phyloP scores from a whole-genome alignment of 2,888 invertebrate species.

The Heliconius cydno region DNA sequence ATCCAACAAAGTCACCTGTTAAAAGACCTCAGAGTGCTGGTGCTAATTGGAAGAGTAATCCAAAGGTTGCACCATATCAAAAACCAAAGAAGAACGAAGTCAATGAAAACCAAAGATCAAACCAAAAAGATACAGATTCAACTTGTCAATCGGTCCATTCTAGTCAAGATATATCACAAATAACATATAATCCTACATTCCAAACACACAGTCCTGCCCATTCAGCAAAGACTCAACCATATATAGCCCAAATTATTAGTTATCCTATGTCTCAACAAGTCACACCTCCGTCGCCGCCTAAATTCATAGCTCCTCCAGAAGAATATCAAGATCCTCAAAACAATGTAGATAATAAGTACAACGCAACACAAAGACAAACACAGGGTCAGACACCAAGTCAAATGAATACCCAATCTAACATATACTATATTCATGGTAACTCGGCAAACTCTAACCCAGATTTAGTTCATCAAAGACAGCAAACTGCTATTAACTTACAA shows the following conservation, averaged over 20 bases:
- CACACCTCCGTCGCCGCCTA: constrained; percentile 74
- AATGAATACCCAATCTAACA: constrained; percentile 65
- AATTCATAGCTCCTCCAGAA: constrained; percentile 77
- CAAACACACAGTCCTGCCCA: constrained; percentile 81
- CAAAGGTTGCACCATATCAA: constrained; percentile 74
- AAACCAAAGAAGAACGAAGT: constrained; percentile 71
- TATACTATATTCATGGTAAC: constrained; percentile 78
- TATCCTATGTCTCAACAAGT: constrained; percentile 79
- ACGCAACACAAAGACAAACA: constrained; percentile 57
- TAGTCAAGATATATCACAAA: constrained; percentile 73
- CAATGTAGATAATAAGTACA: constrained; percentile 66
- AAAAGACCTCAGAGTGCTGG: constrained; percentile 78
- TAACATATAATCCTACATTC: constrained; percentile 81
- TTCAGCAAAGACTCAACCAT: constrained; percentile 71
- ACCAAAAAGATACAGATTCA: constrained; percentile 59
- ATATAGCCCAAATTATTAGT: constrained; percentile 78
- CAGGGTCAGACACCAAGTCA: constrained; percentile 54
- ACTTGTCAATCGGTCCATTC: constrained; percentile 52
- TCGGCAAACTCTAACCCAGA: constrained; percentile 62
- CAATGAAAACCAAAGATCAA: constrained; percentile 64
- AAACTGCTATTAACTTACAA: constrained; percentile 78
- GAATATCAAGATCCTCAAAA: constrained; percentile 79
- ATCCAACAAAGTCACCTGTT: constrained; percentile 72
- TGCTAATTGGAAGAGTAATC: constrained; percentile 74
- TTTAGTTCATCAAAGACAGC: constrained; percentile 75